Conservation (phyloP, 2,888 invertebrate genomes). For the Andrena trimmerana region DNA sequence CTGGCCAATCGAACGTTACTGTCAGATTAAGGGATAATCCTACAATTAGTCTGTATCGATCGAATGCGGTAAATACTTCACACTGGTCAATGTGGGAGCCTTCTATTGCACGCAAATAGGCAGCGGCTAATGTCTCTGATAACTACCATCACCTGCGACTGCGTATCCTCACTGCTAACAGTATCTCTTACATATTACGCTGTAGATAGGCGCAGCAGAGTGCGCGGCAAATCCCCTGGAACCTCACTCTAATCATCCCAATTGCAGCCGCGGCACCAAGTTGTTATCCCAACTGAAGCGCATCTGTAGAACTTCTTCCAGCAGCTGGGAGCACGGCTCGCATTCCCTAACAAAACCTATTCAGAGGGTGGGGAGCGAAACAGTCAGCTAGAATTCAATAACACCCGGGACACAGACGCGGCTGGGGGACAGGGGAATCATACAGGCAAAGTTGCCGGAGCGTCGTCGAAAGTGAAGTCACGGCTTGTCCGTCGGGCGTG, state of each 20-base stretch:
- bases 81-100: slow-evolving; percentile 28
- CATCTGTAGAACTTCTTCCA: slow-evolving; percentile 8
- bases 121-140: slow-evolving; percentile 1
- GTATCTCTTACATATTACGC: too few species aligned
- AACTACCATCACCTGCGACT: background rate
- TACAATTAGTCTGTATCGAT: slow-evolving; percentile 52
- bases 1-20: slow-evolving; percentile 43
- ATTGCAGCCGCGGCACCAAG: background rate
- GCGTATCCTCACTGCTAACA: background rate
- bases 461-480: slow-evolving; percentile 36
- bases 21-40: slow-evolving; percentile 58
- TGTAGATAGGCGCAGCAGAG: too few species aligned
- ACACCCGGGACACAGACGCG: background rate
- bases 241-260: background rate
- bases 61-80: slow-evolving; percentile 46
- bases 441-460: slow-evolving; percentile 2
- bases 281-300: slow-evolving; percentile 9
- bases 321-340: background rate
- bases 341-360: slow-evolving; percentile 29
- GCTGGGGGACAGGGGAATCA: background rate
- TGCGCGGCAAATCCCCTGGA: background rate
- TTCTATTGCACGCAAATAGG: slow-evolving; percentile 3
- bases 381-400: slow-evolving; percentile 19
- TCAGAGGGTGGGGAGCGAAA: background rate
- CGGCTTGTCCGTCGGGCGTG: slow-evolving; percentile 11